Evolutionary conservation across 1,140 invertebrate genomes (phyloP), one percentile per base, ranked within the genome.

Genomic region (Asobara japonica): DNA sequence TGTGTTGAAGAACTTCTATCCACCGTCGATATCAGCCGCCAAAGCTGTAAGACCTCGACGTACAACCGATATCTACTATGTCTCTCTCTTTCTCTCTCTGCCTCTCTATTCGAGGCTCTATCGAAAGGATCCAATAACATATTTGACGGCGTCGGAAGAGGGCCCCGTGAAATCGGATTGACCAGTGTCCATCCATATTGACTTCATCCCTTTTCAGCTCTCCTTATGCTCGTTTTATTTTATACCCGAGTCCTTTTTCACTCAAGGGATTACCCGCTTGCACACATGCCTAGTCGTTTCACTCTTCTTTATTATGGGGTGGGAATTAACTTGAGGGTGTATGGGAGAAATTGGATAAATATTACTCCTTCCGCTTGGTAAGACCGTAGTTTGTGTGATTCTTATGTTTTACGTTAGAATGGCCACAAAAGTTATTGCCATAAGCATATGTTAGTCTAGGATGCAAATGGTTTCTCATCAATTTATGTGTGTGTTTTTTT

Each of bases 161-260:
- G 83, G 82, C 83, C n/a, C 79, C 76, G 74, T 69, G 72, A 85
- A 87, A 87, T 87, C 86, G 82, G 84, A 86, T 87, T 86, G 85
- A 86, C 83, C 83, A 77, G 61, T 69, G 65, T 67, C 70, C 76
- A 77, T 83, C 80, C 82, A 84, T 84, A 86, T 87, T 86, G 82
- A 79, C 75, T 77, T 74, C 62, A 60, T 33, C 48, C 69, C 18
- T 29, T 48, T 25, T 29, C 18, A 48, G 4, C 4, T 36, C 36
- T 66, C 22, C 76, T 41, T 66, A 36, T 62, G 60, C 60, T 36
- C 33, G 18, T 65, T 65, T 22, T 33, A 30, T 65, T 65, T 30
- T 4, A 29, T 18, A 33, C 27, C 13, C 45, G 45, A 51, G 13
- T n/a, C 68, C 65, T 71, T 64, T 65, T 51, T 27, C 11, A 13